phyloP scores from a whole-genome alignment of 92 coral and sea anemone genomes.

The Paramuricea clavata region DNA sequence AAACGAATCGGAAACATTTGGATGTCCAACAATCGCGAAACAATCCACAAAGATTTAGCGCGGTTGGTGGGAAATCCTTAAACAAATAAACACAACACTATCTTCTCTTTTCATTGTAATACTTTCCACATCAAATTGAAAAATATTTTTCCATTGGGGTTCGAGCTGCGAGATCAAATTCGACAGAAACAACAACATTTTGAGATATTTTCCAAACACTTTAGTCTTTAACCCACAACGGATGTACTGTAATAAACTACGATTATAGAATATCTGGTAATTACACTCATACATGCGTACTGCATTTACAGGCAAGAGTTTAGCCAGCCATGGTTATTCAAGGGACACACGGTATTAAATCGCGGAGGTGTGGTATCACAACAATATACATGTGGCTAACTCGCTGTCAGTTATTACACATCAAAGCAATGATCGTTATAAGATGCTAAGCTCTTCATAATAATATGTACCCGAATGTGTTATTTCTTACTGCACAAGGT shows the following conservation, averaged over 20 bases:
- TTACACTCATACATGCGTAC: not conserved
- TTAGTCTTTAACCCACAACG: not conserved
- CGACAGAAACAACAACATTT: not conserved
- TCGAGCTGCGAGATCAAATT: not conserved
- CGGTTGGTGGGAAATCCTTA: constrained; percentile 28
- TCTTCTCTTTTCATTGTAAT: constrained; percentile 29
- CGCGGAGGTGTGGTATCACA: constrained; percentile 3
- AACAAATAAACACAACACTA: constrained; percentile 45
- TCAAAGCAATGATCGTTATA: not conserved
- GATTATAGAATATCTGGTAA: not conserved
- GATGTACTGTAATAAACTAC: not conserved
- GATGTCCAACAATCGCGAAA: not conserved
- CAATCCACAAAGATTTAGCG: constrained; percentile 7
- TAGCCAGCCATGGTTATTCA: not conserved
- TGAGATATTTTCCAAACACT: not conserved
- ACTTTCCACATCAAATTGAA: not conserved
- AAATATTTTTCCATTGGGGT: not conserved
- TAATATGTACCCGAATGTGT: not conserved
- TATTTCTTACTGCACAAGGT: constrained; percentile 8
- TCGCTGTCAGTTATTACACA: not conserved
- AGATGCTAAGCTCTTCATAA: not conserved
- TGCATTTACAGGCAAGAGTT: not conserved
- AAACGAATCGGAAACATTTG: not conserved
- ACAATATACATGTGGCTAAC: not conserved
- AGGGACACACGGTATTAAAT: not conserved